Evolutionary conservation across 2,113 vertebrate species (phyloP), one percentile per base, ranked within the genome.

Genomic region (Rhinoptilus africanus): DNA sequence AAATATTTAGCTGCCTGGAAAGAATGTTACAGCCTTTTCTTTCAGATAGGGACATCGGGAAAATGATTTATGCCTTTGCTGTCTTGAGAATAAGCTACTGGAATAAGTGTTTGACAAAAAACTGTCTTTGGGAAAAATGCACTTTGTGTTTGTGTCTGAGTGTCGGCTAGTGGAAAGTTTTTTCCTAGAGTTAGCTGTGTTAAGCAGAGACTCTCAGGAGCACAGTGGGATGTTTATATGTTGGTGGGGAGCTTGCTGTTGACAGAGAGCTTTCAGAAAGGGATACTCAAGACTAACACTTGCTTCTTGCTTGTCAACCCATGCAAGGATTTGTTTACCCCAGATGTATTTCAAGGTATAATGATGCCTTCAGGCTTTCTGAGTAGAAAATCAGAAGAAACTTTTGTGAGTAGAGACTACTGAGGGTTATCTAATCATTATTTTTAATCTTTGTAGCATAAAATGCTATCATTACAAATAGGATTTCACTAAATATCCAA

Each of bases 1-100:
- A 97, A 94, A 95, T 94, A 92, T 84, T 71, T 80, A 81, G 56
- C 68, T 92, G 75, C 82, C 71, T 84, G 48, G 34, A 81, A 94
- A 92, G 86, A 97, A 93, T 81, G 68, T 74, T 86, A 60, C 26
- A 91, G 79, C 27, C 37, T 85, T 93, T 94, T 66, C 34, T 50
- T 95, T 91, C 69, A 82, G 48, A 85, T 15, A 53, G 62, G 77
- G 56, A n/a, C 56, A n/a, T 32, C n/a, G 35, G 73, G 22, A 41
- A 71, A 79, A 87, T 87, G 39, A 96, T 96, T 96, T 87, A 81
- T 82, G 60, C 14, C 35, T 91, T 77, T 75, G 66, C 63, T 60
- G 37, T 64, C 69, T 53, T 53, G 74, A 82, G 64, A 91, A 72
- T 81, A 81, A 81, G 47, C 86, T 93, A 85, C 94, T 87, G 73